Evolutionary conservation across 2,888 invertebrate genomes (phyloP).

Genomic region (Schizotus pectinicornis): DNA sequence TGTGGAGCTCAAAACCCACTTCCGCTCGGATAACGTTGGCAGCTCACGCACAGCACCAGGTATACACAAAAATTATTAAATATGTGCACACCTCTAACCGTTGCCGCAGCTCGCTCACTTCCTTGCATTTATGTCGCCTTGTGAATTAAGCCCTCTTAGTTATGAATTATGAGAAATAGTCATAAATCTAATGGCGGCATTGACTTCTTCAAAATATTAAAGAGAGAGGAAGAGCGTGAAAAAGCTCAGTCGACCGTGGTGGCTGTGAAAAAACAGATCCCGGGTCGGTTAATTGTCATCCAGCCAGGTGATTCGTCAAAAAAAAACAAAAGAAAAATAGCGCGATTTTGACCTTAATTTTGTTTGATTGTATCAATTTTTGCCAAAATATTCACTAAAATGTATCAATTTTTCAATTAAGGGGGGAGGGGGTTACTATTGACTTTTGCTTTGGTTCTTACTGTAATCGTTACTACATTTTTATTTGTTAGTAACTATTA

Average conservation of each 20-base stretch:
- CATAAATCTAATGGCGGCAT: constrained; percentile 36
- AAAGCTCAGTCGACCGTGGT: background rate
- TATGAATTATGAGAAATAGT: constrained; percentile 58
- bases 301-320: background rate
- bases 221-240: constrained; percentile 3
- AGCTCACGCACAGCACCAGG: too few relatives aligned
- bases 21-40: too few relatives aligned
- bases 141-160: constrained; percentile 56
- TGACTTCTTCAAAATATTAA: constrained; percentile 8
- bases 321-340: constrained; percentile 34
- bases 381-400: background rate
- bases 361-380: background rate
- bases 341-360: constrained; percentile 3
- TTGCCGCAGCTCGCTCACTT: constrained; percentile 28
- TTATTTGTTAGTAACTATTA: too few relatives aligned
- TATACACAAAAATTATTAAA: constrained; percentile 10
- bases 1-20: too few relatives aligned
- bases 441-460: too few relatives aligned
- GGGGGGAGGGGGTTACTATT: too few relatives aligned
- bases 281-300: background rate
- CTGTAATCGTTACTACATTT: too few relatives aligned
- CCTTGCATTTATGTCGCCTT: constrained; percentile 51
- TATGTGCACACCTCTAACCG: constrained; percentile 20
- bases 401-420: background rate
- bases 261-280: background rate